These are phyloP conservation scores for Andricus curvator DNA, from an alignment of 2,888 invertebrate genomes.

Conservation along the genomic window DNA sequence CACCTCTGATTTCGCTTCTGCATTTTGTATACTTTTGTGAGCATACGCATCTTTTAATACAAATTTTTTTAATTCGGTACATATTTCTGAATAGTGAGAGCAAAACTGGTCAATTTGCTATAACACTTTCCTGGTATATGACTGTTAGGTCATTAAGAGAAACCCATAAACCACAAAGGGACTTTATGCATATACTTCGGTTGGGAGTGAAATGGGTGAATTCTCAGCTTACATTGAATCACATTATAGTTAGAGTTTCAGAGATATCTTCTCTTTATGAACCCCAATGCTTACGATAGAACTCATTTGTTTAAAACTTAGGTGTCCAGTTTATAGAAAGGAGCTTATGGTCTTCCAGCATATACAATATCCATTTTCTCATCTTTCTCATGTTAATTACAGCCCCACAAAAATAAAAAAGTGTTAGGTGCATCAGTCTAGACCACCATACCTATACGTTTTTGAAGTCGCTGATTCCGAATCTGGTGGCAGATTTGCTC, in stretches of 20 bases:
- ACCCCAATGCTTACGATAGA: not conserved
- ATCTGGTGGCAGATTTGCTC: no score
- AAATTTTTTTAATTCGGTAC: conserved; percentile 8
- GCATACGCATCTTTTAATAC: conserved; percentile 23
- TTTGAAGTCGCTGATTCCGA: no score
- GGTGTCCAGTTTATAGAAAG: not conserved
- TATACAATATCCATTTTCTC: no score
- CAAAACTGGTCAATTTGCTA: conserved; percentile 36
- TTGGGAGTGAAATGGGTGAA: conserved; percentile 3
- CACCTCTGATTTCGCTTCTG: not conserved
- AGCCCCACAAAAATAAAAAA: no score
- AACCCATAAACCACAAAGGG: conserved; percentile 40
- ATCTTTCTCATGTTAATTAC: no score
- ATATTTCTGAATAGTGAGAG: conserved; percentile 25
- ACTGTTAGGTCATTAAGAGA: conserved; percentile 38
- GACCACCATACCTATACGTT: no score
- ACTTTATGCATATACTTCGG: conserved; percentile 30
- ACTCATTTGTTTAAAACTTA: not conserved
- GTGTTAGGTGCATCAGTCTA: no score
- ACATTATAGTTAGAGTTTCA: not conserved
- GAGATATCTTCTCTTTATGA: conserved; percentile 6
- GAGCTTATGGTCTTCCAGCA: no score
- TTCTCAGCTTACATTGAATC: conserved; percentile 42
- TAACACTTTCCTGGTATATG: conserved; percentile 33
- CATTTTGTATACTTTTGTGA: not conserved